Evolutionary conservation across 2,113 vertebrate species (phyloP).

Genomic region (Ceyx melanurus): DNA sequence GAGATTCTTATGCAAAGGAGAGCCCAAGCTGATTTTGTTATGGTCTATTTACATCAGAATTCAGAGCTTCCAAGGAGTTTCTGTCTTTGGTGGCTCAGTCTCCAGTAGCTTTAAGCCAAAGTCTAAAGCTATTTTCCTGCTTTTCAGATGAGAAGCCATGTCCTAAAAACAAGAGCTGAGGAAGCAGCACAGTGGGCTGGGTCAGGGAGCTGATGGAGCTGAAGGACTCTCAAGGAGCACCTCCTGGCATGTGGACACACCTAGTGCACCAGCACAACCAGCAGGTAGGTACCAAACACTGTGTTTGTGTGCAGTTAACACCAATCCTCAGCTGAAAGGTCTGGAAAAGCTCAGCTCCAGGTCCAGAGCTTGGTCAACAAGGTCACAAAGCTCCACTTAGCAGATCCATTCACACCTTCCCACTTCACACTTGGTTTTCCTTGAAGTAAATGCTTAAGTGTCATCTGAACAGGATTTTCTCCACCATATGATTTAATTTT

Average conservation of each 20-base stretch:
- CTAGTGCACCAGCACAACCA: background rate
- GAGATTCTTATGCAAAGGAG: background rate
- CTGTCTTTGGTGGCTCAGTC: background rate
- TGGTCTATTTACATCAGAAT: background rate
- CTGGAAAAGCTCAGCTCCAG: background rate
- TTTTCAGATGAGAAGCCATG: background rate
- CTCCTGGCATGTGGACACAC: fast-evolving
- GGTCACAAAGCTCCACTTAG: background rate
- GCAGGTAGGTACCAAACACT: too few species aligned
- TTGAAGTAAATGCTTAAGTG: background rate
- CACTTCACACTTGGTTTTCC: background rate
- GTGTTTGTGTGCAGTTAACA: too few species aligned
- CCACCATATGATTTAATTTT: background rate
- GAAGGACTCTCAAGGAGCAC: background rate
- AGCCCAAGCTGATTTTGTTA: background rate
- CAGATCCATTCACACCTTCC: background rate
- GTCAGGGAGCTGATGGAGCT: too few species aligned
- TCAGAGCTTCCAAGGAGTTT: background rate
- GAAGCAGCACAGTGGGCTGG: background rate
- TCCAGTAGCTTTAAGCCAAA: background rate
- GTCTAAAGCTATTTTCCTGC: background rate
- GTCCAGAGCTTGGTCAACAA: background rate
- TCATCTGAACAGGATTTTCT: background rate
- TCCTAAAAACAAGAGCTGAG: background rate
- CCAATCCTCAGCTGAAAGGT: background rate